Percentiles rank a stretch among this genome's conserved stretches.
Conservation (phyloP, 1,140 invertebrate species). For the Lasaia peninsularis region DNA sequence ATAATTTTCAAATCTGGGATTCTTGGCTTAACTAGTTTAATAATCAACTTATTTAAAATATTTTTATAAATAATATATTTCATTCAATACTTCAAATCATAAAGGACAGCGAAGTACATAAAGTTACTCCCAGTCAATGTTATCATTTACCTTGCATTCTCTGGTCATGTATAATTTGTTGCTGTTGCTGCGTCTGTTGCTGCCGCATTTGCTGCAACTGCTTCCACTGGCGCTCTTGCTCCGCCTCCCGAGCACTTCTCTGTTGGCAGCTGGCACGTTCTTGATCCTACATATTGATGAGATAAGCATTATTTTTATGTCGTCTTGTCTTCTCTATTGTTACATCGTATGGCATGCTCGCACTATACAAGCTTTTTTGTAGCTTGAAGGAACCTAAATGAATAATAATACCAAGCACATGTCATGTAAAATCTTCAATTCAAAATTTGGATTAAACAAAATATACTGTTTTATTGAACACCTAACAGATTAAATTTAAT, state of each 20-base stretch:
- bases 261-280: slow-evolving; percentile 62
- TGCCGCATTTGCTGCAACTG: slow-evolving; percentile 88
- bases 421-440: no score
- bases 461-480: no score
- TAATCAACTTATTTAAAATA: no score
- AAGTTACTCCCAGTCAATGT: no score
- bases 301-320: not conserved
- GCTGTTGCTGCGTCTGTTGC: slow-evolving; percentile 88
- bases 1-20: no score
- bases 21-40: no score
- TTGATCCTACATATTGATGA: slow-evolving; percentile 46
- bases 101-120: no score
- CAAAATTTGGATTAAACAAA: no score
- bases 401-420: no score
- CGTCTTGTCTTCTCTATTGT: not conserved
- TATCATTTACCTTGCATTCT: slow-evolving; percentile 81
- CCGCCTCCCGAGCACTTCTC: slow-evolving; percentile 83
- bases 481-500: no score
- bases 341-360: slow-evolving; percentile 17
- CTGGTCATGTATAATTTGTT: slow-evolving; percentile 87
- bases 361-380: slow-evolving; percentile 18
- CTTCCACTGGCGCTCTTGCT: slow-evolving; percentile 93
- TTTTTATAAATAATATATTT: no score
- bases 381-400: slow-evolving; percentile 16
- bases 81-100: no score